Conservation (phyloP, 2,113 vertebrate species). For the Microtus pennsylvanicus region DNA sequence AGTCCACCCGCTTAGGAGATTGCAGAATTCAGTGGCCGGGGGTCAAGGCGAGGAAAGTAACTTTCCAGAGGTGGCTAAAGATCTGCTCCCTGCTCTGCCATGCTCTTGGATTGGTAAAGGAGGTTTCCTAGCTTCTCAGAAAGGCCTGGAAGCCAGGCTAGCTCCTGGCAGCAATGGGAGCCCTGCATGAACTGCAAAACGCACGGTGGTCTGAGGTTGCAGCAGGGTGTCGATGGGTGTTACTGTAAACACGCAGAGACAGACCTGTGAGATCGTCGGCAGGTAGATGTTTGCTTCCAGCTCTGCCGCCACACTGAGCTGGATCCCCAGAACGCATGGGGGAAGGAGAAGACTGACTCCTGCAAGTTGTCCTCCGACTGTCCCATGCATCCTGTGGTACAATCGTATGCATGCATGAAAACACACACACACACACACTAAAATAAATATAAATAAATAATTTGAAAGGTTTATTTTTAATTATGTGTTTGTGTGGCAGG, state of each 20-base stretch:
- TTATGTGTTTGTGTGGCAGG: not conserved
- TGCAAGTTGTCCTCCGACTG: not conserved
- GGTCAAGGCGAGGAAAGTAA: not conserved
- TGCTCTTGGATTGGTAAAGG: not conserved
- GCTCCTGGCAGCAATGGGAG: not conserved
- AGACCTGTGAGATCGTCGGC: not conserved
- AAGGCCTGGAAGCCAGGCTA: not conserved
- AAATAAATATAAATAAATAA: not conserved
- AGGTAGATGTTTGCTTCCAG: too few relatives aligned
- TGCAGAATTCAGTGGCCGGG: not conserved
- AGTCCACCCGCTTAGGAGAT: not conserved
- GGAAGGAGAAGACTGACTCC: not conserved
- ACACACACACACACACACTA: too few relatives aligned
- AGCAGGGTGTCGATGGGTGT: not conserved
- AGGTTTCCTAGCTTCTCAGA: conserved; percentile 35
- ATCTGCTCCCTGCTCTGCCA: not conserved
- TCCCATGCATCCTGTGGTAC: too few relatives aligned
- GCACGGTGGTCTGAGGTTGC: not conserved
- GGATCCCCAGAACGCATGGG: too few relatives aligned
- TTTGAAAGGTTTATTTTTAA: not conserved
- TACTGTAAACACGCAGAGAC: not conserved
- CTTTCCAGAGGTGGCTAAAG: not conserved
- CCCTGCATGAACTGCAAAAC: not conserved
- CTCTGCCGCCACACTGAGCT: too few relatives aligned
- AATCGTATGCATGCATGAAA: too few relatives aligned